phyloP scores from a whole-genome alignment of 2,797 vertebrate species.

The Lerista edwardsae region DNA sequence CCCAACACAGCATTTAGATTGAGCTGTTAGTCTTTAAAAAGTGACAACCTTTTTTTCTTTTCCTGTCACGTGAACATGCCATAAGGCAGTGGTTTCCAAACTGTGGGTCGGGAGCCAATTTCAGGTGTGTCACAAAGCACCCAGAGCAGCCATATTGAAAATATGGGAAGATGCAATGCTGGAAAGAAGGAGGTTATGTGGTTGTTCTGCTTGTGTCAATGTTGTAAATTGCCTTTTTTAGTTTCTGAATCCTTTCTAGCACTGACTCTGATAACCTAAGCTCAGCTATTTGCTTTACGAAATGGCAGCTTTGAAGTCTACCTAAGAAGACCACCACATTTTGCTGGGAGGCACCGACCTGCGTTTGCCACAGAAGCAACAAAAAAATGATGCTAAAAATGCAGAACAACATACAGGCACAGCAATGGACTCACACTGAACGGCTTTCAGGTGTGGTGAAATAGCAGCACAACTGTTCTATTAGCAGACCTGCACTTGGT shows the following conservation, averaged over 20 bases:
- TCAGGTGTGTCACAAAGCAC: too few relatives aligned
- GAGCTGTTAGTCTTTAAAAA: neutral
- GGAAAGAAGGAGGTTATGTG: too few relatives aligned
- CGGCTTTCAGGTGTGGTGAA: constrained; percentile 18
- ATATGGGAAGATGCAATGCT: too few relatives aligned
- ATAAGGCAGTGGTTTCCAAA: too few relatives aligned
- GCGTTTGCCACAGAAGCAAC: neutral
- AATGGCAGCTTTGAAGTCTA: neutral
- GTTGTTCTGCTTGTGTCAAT: too few relatives aligned
- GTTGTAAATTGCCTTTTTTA: too few relatives aligned
- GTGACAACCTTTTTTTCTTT: neutral
- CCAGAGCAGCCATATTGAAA: too few relatives aligned
- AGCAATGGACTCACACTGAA: neutral
- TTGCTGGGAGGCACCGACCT: neutral
- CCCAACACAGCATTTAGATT: too few relatives aligned
- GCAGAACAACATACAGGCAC: neutral
- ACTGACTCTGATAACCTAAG: neutral
- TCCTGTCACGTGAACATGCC: neutral
- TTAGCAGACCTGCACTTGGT: neutral
- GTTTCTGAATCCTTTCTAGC: neutral
- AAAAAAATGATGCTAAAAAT: neutral
- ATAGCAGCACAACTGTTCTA: constrained; percentile 8
- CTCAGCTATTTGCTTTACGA: neutral
- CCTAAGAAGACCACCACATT: neutral
- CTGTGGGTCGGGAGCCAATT: too few relatives aligned